Conservation (phyloP, 2,888 invertebrate species). For the Pinctada fucata region DNA sequence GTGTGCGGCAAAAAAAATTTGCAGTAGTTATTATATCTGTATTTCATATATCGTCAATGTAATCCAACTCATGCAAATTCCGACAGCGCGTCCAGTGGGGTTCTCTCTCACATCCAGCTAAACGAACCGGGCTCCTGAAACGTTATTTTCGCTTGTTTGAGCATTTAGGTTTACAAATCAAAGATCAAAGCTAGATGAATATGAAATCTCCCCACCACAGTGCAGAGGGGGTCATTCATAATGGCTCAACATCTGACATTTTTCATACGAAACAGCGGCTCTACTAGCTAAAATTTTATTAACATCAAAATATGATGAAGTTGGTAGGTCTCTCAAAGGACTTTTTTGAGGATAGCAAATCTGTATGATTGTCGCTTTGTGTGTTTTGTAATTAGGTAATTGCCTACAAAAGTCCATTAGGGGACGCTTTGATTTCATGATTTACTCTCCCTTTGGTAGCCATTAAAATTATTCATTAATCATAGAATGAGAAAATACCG, state of each 20-base stretch:
- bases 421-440: slow-evolving; percentile 2
- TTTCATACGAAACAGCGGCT: not conserved
- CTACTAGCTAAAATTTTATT: not conserved
- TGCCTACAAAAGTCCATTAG: slow-evolving; percentile 20
- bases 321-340: not conserved
- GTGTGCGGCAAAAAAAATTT: too few relatives aligned
- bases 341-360: not conserved
- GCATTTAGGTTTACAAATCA: slow-evolving; percentile 22
- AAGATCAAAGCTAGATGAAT: slow-evolving; percentile 13
- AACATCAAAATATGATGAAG: not conserved
- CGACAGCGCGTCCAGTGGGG: too few relatives aligned
- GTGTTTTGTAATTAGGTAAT: slow-evolving; percentile 28
- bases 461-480: not conserved
- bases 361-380: not conserved
- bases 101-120: too few relatives aligned
- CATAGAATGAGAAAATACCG: not conserved
- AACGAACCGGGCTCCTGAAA: too few relatives aligned
- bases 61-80: too few relatives aligned
- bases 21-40: too few relatives aligned
- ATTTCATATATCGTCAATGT: too few relatives aligned
- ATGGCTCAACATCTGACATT: slow-evolving; percentile 10
- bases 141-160: not conserved
- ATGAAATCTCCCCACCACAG: not conserved
- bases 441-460: not conserved
- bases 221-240: slow-evolving; percentile 16